A percentile compares a stretch with the other conserved stretches of the same genome.
These are phyloP conservation scores for Daktulosphaira vitifoliae DNA, from an alignment of 1,140 invertebrate species.

Conservation along the genomic window DNA sequence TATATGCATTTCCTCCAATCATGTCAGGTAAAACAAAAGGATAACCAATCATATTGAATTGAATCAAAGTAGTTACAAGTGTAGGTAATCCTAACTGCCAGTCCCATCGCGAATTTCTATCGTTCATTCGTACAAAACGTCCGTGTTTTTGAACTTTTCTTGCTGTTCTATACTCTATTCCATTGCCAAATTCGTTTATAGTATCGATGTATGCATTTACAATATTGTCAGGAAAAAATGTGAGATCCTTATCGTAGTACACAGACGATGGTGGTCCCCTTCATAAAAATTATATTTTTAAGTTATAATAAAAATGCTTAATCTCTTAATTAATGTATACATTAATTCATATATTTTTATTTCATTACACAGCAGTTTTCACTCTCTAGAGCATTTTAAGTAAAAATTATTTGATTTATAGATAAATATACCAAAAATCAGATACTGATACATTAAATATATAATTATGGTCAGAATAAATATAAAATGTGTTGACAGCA, in stretches of 20 bases:
- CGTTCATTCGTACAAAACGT: constrained; percentile 79
- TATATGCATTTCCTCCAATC: constrained; percentile 81
- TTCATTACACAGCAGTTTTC: too few species aligned
- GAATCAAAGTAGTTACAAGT: constrained; percentile 68
- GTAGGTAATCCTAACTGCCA: constrained; percentile 67
- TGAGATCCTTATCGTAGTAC: constrained; percentile 34
- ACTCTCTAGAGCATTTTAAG: too few species aligned
- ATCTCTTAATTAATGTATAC: too few species aligned
- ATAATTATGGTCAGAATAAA: too few species aligned
- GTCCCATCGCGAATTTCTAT: constrained; percentile 72
- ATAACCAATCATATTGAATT: constrained; percentile 77
- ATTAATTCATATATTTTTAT: too few species aligned
- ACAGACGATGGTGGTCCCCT: constrained; percentile 38
- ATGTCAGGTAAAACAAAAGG: constrained; percentile 79
- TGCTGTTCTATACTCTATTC: constrained; percentile 43
- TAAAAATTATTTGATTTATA: too few species aligned
- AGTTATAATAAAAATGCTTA: too few species aligned
- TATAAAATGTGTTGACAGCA: too few species aligned
- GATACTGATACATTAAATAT: too few species aligned
- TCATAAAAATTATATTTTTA: too few species aligned
- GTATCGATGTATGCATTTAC: constrained; percentile 36
- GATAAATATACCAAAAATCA: too few species aligned
- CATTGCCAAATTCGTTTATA: constrained; percentile 33
- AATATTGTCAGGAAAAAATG: constrained; percentile 35
- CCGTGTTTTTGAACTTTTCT: constrained; percentile 63